Evolutionary conservation across 2,888 invertebrate species (phyloP).

Genomic region (Plusia festucae): DNA sequence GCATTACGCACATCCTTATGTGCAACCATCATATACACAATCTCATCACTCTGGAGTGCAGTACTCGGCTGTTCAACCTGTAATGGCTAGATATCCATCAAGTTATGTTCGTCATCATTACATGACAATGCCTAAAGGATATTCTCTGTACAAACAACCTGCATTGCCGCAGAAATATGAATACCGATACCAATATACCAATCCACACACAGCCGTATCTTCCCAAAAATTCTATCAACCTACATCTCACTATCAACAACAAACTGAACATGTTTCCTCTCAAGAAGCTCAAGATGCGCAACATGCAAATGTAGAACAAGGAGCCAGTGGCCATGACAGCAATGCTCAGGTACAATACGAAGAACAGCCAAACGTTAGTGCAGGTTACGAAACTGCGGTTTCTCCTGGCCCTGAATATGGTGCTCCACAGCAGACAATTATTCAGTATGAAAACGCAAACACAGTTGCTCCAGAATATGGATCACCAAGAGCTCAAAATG

Average conservation of each 20-base stretch:
- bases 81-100: conserved; percentile 83
- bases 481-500: conserved; percentile 47
- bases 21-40: conserved; percentile 82
- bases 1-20: conserved; percentile 80
- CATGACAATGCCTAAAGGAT: conserved; percentile 67
- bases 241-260: conserved; percentile 72
- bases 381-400: conserved; percentile 60
- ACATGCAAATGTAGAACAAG: conserved; percentile 36
- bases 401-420: conserved; percentile 58
- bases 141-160: conserved; percentile 74
- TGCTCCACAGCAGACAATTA: conserved; percentile 48
- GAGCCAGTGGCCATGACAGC: conserved; percentile 45
- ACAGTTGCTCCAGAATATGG: conserved; percentile 59
- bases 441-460: conserved; percentile 48
- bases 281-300: conserved; percentile 54
- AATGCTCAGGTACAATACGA: conserved; percentile 67
- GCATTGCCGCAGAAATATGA: conserved; percentile 76
- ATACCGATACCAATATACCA: conserved; percentile 75
- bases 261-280: conserved; percentile 59
- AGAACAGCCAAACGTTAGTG: conserved; percentile 61
- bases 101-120: conserved; percentile 74
- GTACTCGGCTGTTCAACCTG: conserved; percentile 86
- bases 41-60: conserved; percentile 83
- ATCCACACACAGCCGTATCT: conserved; percentile 67
- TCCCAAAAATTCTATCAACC: conserved; percentile 71